A percentile compares a stretch with the other conserved stretches of the same genome.
Evolutionary conservation across 2,113 vertebrate species (phyloP).

Genomic region (Cisticola juncidis): DNA sequence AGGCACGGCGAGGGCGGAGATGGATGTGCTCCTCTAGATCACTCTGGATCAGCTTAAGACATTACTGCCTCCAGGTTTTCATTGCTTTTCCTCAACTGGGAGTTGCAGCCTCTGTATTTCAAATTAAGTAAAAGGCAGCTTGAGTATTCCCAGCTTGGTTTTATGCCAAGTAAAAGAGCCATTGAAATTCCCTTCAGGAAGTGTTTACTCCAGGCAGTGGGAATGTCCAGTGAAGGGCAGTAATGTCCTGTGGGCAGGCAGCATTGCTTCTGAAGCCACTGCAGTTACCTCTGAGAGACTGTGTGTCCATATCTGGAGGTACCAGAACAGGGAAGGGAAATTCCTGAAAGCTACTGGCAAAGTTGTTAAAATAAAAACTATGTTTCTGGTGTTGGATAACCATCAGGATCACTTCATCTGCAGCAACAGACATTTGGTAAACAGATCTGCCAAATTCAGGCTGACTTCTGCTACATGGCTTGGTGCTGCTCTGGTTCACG

Average conservation of each 20-base stretch:
- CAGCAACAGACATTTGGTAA: background rate
- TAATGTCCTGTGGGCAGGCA: background rate
- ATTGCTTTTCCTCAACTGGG: background rate
- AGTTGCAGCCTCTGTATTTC: background rate
- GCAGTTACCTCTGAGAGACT: background rate
- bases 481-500: background rate
- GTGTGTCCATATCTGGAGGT: fast-evolving
- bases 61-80: conserved; percentile 5
- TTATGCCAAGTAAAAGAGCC: conserved; percentile 1
- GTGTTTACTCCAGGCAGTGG: background rate
- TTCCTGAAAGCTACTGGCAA: background rate
- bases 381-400: background rate
- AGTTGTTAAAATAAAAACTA: background rate
- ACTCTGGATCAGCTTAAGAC: background rate
- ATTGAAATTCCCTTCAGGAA: background rate
- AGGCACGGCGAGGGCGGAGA: background rate
- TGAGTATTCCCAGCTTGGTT: background rate
- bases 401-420: background rate
- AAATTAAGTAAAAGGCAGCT: conserved; percentile 1
- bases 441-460: background rate
- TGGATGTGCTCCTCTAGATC: background rate
- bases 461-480: background rate
- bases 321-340: background rate
- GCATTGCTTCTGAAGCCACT: background rate
- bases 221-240: background rate